phyloP scores from a whole-genome alignment of 2,888 invertebrate species.

The Drosophila mimetica region DNA sequence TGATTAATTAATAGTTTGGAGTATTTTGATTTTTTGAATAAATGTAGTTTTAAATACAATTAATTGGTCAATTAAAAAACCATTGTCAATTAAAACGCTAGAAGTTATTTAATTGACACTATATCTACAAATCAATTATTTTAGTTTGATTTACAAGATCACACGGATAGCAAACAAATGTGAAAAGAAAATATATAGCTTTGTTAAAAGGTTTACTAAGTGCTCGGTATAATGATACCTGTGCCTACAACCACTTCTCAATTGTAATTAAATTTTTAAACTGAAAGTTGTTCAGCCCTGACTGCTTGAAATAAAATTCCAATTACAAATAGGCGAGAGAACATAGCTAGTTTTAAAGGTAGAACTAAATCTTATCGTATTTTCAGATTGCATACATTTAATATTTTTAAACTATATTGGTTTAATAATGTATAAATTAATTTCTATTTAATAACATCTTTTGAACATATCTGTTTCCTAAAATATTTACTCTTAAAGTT shows the following conservation, averaged over 20 bases:
- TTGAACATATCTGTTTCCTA: neutral
- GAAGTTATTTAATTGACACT: neutral
- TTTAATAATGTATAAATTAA: neutral
- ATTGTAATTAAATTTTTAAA: neutral
- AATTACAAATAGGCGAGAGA: too few relatives aligned
- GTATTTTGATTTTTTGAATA: too few relatives aligned
- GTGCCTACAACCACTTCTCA: neutral
- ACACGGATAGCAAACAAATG: neutral
- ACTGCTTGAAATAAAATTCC: neutral
- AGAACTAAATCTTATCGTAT: neutral
- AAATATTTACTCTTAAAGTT: constrained; percentile 7
- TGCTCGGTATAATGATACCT: too few relatives aligned
- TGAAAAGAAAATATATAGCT: neutral
- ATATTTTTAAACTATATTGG: neutral
- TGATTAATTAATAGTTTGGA: too few relatives aligned
- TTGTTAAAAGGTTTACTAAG: neutral
- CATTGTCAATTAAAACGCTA: neutral
- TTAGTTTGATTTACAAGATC: neutral
- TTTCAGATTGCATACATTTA: neutral
- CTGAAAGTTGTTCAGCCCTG: neutral
- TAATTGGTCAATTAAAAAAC: neutral
- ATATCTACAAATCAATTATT: neutral
- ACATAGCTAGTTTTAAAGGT: neutral
- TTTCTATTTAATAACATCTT: neutral
- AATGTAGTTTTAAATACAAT: neutral